These are phyloP conservation scores for Poecile atricapillus DNA, from an alignment of 2,113 vertebrate genomes.

Conservation along the genomic window DNA sequence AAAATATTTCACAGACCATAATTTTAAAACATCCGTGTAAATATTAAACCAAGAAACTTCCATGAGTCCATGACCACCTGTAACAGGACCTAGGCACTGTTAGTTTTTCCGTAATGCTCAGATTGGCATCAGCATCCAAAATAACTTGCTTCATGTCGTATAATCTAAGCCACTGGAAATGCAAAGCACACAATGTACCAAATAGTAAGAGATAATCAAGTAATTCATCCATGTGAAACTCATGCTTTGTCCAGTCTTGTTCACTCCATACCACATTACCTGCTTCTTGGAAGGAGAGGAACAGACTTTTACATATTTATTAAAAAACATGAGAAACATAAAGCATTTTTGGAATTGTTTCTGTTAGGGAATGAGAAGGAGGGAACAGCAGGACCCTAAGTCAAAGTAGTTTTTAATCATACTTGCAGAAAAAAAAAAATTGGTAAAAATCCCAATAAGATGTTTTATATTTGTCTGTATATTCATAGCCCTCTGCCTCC, in stretches of 20 bases:
- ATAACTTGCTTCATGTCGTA: slow-evolving; percentile 55
- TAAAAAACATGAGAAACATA: slow-evolving; percentile 34
- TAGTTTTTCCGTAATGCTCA: slow-evolving; percentile 54
- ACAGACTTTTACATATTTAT: slow-evolving; percentile 18
- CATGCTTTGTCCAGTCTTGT: slow-evolving; percentile 13
- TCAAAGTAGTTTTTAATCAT: slow-evolving; percentile 58
- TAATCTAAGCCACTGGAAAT: slow-evolving; percentile 37
- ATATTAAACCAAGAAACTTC: slow-evolving; percentile 68
- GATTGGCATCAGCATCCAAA: slow-evolving; percentile 41
- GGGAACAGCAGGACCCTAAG: slow-evolving; percentile 30
- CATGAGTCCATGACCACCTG: slow-evolving; percentile 51
- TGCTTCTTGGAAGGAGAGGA: slow-evolving; percentile 45
- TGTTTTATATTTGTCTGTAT: slow-evolving; percentile 65
- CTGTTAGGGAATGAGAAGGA: slow-evolving; percentile 6
- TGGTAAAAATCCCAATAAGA: slow-evolving; percentile 41
- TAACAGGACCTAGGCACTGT: slow-evolving; percentile 35
- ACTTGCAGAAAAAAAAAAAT: slow-evolving; percentile 25
- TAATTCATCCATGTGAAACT: not conserved
- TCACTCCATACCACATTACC: slow-evolving; percentile 32
- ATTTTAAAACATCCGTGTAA: slow-evolving; percentile 65
- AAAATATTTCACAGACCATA: slow-evolving; percentile 45
- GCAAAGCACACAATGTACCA: slow-evolving; percentile 15
- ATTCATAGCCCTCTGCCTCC: slow-evolving; percentile 68
- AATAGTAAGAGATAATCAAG: not conserved
- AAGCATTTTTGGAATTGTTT: slow-evolving; percentile 42